A percentile compares a stretch with the other conserved stretches of the same genome.
Conservation (phyloP, 2,888 invertebrate genomes). For the Zele albiditarsus region DNA sequence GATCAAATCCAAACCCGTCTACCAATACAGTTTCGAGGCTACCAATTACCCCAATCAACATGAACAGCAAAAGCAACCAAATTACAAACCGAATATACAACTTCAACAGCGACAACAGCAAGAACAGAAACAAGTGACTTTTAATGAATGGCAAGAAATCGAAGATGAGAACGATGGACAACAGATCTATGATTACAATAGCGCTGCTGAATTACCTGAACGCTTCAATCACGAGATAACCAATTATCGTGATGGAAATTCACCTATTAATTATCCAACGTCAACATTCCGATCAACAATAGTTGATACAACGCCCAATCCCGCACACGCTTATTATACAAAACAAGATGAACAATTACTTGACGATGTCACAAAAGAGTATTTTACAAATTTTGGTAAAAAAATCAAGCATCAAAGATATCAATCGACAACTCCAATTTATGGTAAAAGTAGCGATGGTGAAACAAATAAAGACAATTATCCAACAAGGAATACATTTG, state of each 20-base stretch:
- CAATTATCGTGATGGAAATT: slow-evolving; percentile 33
- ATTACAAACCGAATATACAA: slow-evolving; percentile 40
- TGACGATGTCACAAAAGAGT: slow-evolving; percentile 84
- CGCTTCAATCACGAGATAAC: slow-evolving; percentile 9
- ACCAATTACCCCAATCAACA: slow-evolving; percentile 71
- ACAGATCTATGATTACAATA: slow-evolving; percentile 55
- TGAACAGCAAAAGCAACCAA: slow-evolving; percentile 46
- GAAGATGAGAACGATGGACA: slow-evolving; percentile 44
- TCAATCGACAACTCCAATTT: slow-evolving; percentile 71
- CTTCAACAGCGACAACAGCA: slow-evolving; percentile 46
- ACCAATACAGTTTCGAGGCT: slow-evolving; percentile 84
- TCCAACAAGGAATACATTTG: slow-evolving; percentile 54
- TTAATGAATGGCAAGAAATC: slow-evolving; percentile 61
- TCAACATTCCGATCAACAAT: slow-evolving; percentile 66
- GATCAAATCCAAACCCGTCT: slow-evolving; percentile 77
- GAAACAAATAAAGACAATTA: slow-evolving; percentile 64
- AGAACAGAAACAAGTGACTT: slow-evolving; percentile 52
- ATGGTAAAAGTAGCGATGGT: slow-evolving; percentile 57
- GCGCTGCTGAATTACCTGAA: background rate
- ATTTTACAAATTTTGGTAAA: slow-evolving; percentile 83
- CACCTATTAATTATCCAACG: slow-evolving; percentile 47
- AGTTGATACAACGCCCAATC: slow-evolving; percentile 75
- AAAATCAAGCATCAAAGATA: slow-evolving; percentile 76
- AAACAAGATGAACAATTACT: slow-evolving; percentile 80
- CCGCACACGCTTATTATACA: slow-evolving; percentile 80